phyloP scores from a whole-genome alignment of 2,113 vertebrate genomes.

The Cricetomys ansorgei region DNA sequence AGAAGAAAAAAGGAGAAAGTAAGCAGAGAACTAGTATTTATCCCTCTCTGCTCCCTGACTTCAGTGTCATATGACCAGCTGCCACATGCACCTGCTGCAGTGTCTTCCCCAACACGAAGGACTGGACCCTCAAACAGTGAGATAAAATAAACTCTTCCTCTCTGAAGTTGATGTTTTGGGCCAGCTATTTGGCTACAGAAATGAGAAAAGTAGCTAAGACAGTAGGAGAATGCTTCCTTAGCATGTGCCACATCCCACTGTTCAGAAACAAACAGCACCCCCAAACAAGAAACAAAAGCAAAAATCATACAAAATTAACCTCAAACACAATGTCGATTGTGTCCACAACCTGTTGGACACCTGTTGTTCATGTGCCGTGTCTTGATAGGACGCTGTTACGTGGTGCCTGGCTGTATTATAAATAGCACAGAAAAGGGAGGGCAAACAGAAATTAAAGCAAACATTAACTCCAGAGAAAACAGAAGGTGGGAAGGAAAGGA shows the following conservation, averaged over 20 bases:
- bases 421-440: not conserved
- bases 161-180: not conserved
- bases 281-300: not conserved
- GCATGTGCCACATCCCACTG: too few species aligned
- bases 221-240: not conserved
- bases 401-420: too few species aligned
- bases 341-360: too few species aligned
- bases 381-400: not conserved
- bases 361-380: accelerated
- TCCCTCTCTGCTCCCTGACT: not conserved
- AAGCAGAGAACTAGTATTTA: not conserved
- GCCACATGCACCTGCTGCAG: not conserved
- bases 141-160: not conserved
- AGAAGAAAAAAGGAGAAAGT: not conserved
- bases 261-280: not conserved
- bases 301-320: not conserved
- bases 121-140: not conserved
- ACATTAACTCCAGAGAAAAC: not conserved
- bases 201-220: not conserved
- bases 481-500: not conserved
- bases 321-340: not conserved
- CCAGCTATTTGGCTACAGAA: not conserved
- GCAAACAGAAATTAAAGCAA: not conserved
- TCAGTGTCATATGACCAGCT: not conserved
- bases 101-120: not conserved